Evolutionary conservation across 2,113 vertebrate species (phyloP), one percentile per base, ranked within the genome.

Genomic region (Grallaria varia): DNA sequence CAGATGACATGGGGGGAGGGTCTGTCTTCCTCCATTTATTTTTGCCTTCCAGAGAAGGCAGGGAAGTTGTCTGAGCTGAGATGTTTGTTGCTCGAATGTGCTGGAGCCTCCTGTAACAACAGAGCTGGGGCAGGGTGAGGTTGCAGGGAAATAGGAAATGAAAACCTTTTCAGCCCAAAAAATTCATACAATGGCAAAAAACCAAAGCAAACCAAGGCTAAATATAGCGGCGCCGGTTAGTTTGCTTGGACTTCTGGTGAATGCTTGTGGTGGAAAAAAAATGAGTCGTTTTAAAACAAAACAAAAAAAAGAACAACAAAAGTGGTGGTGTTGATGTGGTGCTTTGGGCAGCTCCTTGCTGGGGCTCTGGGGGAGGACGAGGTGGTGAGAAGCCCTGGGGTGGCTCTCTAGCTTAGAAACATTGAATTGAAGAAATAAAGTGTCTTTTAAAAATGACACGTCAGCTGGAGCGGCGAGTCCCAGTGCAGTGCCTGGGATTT

Each of bases 151-250:
- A 39, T 80, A 84, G 89, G 79, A 90, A 96, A 93, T 71, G 25
- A 86, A 83, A 96, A 86, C 72, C 39, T 96, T 84, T 83, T 69
- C 59, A 71, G 88, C 66, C 68, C 71, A 33, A 91, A 94, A 84
- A 83, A 40, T 55, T 39, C 59, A 4, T 33, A 47, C 19, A 55
- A 4, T 85, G 90, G 92, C 95, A 86, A 80, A 77, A 93, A 83
- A 2, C 40, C 87, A 94, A 96, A 95, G 72, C 66, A 96, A 95
- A 93, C 83, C 63, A 24, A 88, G 67, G 76, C 79, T 92, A 93
- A 96, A 93, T 95, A 94, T 95, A 95, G 89, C 11, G 2, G 33
- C 42, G 76, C 92, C 79, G 0, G 0, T 67, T 83, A 95, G 90
- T 66, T 84, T 5, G 4, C 64, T 91, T 71, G 30, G 76, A 67